Base-by-base conservation (phyloP, 2,888 invertebrate species). In the Byasa hedistus region DNA sequence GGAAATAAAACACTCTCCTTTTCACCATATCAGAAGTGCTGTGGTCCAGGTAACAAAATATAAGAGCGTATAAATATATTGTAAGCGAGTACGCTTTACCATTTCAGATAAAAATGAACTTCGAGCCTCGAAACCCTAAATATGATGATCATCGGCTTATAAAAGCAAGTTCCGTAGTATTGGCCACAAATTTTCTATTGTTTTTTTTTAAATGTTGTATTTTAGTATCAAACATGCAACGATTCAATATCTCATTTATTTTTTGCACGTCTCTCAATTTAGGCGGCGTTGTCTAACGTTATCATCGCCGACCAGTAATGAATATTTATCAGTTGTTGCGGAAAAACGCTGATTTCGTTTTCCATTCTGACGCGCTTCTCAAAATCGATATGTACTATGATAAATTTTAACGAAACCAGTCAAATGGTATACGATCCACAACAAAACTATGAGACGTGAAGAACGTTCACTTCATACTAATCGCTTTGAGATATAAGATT, bases 271-370 rank as follows among this genome's bases (percentile, higher is more conserved):
- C 70, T 72, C 70, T 72, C 69, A 77, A 75, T 80, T 80, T 73
- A 71, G 77, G 70, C 77, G 80, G 77, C 82, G 78, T 71, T 73
- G 70, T 64, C 73, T 67, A 73, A 75, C 75, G 79, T 83, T 86
- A 85, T 86, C 84, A 73, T 61, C 69, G 66, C 74, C 78, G 79
- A 81, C 78, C 79, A 78, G 80, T 79, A 80, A 86, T 89, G 85
- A 86, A 88, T 87, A 87, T 87, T 88, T 86, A 87, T 88, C 84
- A 84, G 84, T 75, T 75, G 69, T 74, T 71, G 79, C 79, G 84
- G 84, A 86, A 87, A 86, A 86, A 81, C 76, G 82, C 82, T 76
- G 83, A 81, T 85, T 83, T 81, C 65, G 72, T 78, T 79, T 79
- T 76, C 75, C 75, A 76, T 76, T 75, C 69, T 67, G 69, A 71